Percentiles rank a stretch among this genome's conserved stretches.
These are phyloP conservation scores for Neostethus bicornis DNA, from an alignment of 2,797 vertebrate species.

Conservation along the genomic window DNA sequence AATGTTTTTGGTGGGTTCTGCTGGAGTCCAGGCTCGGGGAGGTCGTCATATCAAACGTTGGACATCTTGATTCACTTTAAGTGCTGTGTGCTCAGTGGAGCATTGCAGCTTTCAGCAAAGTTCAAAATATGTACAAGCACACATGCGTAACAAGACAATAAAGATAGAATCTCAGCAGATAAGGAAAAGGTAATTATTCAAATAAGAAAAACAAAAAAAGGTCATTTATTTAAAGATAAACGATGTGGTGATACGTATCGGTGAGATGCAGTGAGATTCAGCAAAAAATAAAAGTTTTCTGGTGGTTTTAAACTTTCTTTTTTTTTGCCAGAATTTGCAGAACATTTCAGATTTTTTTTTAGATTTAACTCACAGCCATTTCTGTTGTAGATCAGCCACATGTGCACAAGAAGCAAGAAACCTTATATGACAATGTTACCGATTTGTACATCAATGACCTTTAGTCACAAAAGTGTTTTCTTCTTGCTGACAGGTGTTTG, in stretches of 20 bases:
- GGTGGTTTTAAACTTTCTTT: not conserved
- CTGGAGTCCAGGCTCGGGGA: conserved; percentile 41
- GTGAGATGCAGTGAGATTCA: not conserved
- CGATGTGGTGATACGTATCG: not conserved
- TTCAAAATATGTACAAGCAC: conserved; percentile 6
- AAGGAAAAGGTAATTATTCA: not conserved
- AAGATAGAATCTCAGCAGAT: not conserved
- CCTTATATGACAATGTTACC: no score
- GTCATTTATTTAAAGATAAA: not conserved
- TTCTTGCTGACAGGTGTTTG: no score
- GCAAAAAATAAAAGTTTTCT: not conserved
- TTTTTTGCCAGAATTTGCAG: not conserved
- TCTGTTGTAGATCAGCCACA: no score
- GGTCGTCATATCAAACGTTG: conserved; percentile 50
- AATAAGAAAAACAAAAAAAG: not conserved
- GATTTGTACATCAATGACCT: no score
- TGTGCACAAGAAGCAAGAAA: no score
- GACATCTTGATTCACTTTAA: conserved; percentile 64
- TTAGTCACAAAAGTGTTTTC: no score
- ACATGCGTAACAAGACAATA: conserved; percentile 9
- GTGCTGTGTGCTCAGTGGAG: conserved; percentile 22
- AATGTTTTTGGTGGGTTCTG: conserved; percentile 50
- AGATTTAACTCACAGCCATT: not conserved
- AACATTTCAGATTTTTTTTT: not conserved
- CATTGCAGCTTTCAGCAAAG: conserved; percentile 20